phyloP scores from a whole-genome alignment of 1,140 invertebrate species.

The Mactra quadrangularis region DNA sequence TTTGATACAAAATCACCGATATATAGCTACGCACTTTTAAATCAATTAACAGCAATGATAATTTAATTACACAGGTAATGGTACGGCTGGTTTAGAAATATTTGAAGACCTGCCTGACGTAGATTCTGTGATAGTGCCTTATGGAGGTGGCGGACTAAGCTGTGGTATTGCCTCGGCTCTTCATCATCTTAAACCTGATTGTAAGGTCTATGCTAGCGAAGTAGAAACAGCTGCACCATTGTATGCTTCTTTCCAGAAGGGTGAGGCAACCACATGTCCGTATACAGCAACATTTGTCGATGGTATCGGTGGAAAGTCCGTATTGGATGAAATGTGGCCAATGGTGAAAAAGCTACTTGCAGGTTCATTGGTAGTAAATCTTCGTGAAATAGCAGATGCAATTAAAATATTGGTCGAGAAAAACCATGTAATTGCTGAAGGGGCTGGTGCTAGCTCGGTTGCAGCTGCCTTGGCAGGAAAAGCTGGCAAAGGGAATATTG shows the following conservation, averaged over 20 bases:
- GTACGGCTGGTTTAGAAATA: slow-evolving; percentile 78
- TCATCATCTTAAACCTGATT: slow-evolving; percentile 69
- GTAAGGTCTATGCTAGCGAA: slow-evolving; percentile 77
- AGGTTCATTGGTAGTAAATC: slow-evolving; percentile 73
- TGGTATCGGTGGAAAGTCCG: slow-evolving; percentile 77
- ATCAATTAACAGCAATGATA: no score
- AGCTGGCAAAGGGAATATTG: slow-evolving; percentile 73
- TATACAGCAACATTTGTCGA: slow-evolving; percentile 76
- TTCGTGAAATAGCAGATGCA: slow-evolving; percentile 74
- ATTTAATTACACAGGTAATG: slow-evolving; percentile 81
- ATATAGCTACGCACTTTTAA: no score
- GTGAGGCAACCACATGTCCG: slow-evolving; percentile 64
- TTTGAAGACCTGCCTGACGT: slow-evolving; percentile 77
- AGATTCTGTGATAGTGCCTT: slow-evolving; percentile 77
- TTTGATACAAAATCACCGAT: no score
- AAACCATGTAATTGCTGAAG: slow-evolving; percentile 78
- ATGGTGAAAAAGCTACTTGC: slow-evolving; percentile 70
- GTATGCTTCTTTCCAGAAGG: slow-evolving; percentile 66
- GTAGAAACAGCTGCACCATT: slow-evolving; percentile 78
- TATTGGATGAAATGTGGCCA: slow-evolving; percentile 78
- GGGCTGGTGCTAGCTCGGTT: slow-evolving; percentile 77
- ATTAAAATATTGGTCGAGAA: slow-evolving; percentile 72
- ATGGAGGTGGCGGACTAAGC: slow-evolving; percentile 78
- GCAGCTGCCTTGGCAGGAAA: slow-evolving; percentile 75
- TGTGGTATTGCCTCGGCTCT: slow-evolving; percentile 75